Percentiles rank a stretch among this genome's conserved stretches.
These are phyloP conservation scores for Tiliacea citrago DNA, from an alignment of 2,888 invertebrate species.

Conservation along the genomic window DNA sequence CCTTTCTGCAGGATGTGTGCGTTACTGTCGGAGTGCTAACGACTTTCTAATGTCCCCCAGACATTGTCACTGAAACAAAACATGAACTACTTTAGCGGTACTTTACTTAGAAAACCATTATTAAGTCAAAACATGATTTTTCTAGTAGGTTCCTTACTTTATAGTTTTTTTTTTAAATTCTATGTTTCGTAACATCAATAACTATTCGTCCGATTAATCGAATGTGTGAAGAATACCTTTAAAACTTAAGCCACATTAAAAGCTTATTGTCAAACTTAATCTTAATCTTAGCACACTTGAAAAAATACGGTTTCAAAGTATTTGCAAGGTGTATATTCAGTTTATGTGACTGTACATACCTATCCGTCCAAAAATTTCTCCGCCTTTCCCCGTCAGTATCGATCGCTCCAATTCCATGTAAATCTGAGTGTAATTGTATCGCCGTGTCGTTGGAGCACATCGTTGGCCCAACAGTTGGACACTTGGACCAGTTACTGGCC, in stretches of 20 bases:
- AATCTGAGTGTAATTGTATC: slow-evolving; percentile 62
- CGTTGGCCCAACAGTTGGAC: slow-evolving; percentile 58
- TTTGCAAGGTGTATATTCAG: not conserved
- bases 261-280: not conserved
- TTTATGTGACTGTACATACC: too few species aligned
- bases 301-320: not conserved
- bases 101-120: slow-evolving; percentile 5
- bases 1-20: slow-evolving; percentile 49
- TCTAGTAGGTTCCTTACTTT: not conserved
- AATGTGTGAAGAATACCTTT: not conserved
- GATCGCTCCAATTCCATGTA: slow-evolving; percentile 67
- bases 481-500: slow-evolving; percentile 56
- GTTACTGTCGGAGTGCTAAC: slow-evolving; percentile 40
- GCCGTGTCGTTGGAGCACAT: slow-evolving; percentile 43
- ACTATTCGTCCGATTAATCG: not conserved
- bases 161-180: not conserved
- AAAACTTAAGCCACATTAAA: not conserved
- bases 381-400: slow-evolving; percentile 48
- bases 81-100: slow-evolving; percentile 31
- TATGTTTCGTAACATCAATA: not conserved
- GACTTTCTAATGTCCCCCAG: slow-evolving; percentile 44
- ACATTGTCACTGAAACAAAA: slow-evolving; percentile 48
- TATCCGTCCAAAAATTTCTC: slow-evolving; percentile 50
- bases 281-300: not conserved
- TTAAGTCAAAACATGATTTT: not conserved